Evolutionary conservation across 2,888 invertebrate genomes (phyloP), one percentile per base, ranked within the genome.

Genomic region (Hemaris fuciformis): DNA sequence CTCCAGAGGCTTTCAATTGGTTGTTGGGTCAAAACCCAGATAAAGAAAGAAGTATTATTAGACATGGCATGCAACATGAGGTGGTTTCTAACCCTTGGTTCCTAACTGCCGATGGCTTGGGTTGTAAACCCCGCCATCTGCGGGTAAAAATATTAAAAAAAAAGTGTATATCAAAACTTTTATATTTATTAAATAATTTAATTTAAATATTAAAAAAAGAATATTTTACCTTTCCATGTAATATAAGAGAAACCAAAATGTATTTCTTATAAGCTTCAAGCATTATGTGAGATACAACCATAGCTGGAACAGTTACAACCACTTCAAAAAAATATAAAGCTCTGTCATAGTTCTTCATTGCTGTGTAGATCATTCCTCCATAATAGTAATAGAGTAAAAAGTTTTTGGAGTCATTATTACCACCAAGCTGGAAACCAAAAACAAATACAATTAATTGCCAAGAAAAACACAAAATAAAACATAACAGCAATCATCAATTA

Each of bases 191-290:
- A 8, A 18, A 43, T 20, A 43, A 20, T 20, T 2, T 27, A 43
- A 6, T 2, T 15, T 2, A 6, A 13, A 4, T 13, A 10, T 13
- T 46, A 22, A 10, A 53, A 56, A 18, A 0, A 34, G 57, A 45
- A 23, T 8, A 0, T 45, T 59, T 66, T 66, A 98, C 96, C 94
- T 98, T 98, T 79, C 99, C 99, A 88, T 98, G 96, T 65, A 98
- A 90, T 80, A 99, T 97, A 62, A 99, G 93, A 42, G 98, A 98
- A 41, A 99, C 96, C 69, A 99, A 93, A 76, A 99, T 96, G 80
- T 97, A 99, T 86, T 99, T 99, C 89, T 99, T 99, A 87, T 99
- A 99, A 13, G 99, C 96, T 90, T 99, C 99, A 65, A 99, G 93
- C 98, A 99, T 99, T 65, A 99, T 98, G 84, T 98, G 98, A 65